Conservation (phyloP, 2,113 vertebrate species). For the Dinomys branickii region DNA sequence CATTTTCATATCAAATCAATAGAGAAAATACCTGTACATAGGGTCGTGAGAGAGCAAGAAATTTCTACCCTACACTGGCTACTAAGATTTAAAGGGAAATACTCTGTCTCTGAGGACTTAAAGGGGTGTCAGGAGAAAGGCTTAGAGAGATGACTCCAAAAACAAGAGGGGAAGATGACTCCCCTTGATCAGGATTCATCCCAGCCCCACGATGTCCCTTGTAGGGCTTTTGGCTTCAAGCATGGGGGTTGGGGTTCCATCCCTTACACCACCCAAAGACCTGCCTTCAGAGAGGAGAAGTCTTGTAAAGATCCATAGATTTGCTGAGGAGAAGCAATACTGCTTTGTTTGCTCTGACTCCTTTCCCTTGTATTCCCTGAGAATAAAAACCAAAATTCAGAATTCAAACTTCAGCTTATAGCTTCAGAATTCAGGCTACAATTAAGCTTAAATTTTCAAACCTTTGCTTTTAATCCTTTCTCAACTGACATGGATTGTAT, state of each 20-base stretch:
- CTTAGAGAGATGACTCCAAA: neutral
- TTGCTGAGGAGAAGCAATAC: neutral
- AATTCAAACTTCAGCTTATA: neutral
- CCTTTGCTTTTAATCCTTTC: constrained; percentile 71
- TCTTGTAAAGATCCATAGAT: neutral
- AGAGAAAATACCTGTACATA: neutral
- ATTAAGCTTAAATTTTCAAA: constrained; percentile 64
- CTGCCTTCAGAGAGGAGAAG: neutral
- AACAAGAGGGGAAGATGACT: neutral
- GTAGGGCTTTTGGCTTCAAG: neutral
- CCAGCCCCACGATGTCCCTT: neutral
- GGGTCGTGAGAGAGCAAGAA: neutral
- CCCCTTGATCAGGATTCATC: neutral
- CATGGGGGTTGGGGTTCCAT: neutral
- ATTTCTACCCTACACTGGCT: neutral
- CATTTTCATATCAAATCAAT: neutral
- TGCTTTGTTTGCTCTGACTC: neutral
- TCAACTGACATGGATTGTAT: constrained; percentile 70
- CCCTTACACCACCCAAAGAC: neutral
- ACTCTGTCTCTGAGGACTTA: neutral
- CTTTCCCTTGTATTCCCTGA: neutral
- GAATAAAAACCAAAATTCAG: constrained; percentile 4
- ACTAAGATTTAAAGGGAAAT: neutral
- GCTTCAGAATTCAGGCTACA: constrained; percentile 28
- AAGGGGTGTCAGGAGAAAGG: neutral